A percentile compares a stretch with the other conserved stretches of the same genome.
Evolutionary conservation across 2,113 vertebrate species (phyloP).

Genomic region (western clawed frog (Xenopus tropicalis)): UCB_Xtro_10.0 CM004449.2:102442501-102443000

Average conservation of each 20-base stretch:
- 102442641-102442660: constrained; percentile 21
- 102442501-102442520: not conserved
- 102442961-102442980: too few relatives aligned
- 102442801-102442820: too few relatives aligned
- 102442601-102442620: constrained; percentile 34
- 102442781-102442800: not conserved
- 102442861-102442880: too few relatives aligned
- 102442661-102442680: constrained; percentile 35
- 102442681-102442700: constrained; percentile 39
- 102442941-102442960: too few relatives aligned
- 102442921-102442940: too few relatives aligned
- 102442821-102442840: too few relatives aligned
- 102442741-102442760: constrained; percentile 11
- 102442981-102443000: too few relatives aligned
- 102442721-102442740: constrained; percentile 23
- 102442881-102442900: too few relatives aligned
- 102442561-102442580: constrained; percentile 8
- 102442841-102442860: too few relatives aligned
- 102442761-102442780: not conserved
- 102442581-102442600: constrained; percentile 18
- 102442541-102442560: constrained; percentile 20
- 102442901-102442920: too few relatives aligned
- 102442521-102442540: constrained; percentile 10
- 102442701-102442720: constrained; percentile 40
- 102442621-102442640: constrained; percentile 26